phyloP scores from a whole-genome alignment of 2,113 vertebrate species.

The Gymnobelideus leadbeateri region DNA sequence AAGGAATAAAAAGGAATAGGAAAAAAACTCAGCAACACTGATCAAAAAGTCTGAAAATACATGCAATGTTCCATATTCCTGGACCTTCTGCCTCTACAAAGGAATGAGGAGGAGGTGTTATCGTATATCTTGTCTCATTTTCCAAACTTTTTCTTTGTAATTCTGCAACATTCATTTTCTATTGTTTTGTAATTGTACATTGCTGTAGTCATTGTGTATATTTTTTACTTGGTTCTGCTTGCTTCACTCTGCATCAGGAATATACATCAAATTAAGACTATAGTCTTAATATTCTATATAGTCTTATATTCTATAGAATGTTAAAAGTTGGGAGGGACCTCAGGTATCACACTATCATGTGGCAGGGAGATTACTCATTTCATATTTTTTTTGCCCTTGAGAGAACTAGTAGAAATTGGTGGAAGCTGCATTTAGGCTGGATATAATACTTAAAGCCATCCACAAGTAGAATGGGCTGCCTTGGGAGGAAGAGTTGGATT shows the following conservation, averaged over 20 bases:
- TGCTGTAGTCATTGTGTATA: not conserved
- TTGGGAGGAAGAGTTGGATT: not conserved
- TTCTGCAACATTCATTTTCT: not conserved
- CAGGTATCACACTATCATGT: not conserved
- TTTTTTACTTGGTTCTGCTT: not conserved
- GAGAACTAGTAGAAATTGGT: not conserved
- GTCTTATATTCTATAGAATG: not conserved
- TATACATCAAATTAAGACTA: not conserved
- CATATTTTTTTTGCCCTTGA: not conserved
- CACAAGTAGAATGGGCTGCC: not conserved
- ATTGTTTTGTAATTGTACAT: not conserved
- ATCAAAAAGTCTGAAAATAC: not conserved
- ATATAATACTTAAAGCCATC: not conserved
- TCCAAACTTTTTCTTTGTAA: not conserved
- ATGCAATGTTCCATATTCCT: not conserved
- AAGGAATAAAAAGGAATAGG: not conserved
- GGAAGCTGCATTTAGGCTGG: not conserved
- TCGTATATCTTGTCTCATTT: not conserved
- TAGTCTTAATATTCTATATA: too few species aligned
- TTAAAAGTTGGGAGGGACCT: not conserved
- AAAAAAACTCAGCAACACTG: not conserved
- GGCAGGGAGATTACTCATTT: not conserved
- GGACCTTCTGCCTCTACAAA: too few species aligned
- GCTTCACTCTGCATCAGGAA: not conserved
- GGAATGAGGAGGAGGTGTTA: too few species aligned